phyloP scores from a whole-genome alignment of 2,888 invertebrate genomes.

The Drosophila pegasa region DNA sequence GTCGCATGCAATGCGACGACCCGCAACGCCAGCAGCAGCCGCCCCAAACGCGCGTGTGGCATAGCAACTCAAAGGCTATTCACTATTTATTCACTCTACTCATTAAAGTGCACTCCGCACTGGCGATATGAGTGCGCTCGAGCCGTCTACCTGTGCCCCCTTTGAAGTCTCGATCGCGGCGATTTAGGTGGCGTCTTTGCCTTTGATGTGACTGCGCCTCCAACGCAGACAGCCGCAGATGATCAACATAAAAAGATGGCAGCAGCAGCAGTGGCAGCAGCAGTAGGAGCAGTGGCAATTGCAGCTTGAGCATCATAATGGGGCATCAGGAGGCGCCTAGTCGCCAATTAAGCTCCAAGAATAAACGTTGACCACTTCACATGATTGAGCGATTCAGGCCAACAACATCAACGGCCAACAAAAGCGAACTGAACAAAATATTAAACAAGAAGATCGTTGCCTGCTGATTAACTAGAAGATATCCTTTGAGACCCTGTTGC shows the following conservation, averaged over 20 bases:
- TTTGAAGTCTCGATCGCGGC: slow-evolving; percentile 52
- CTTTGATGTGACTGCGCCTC: slow-evolving; percentile 51
- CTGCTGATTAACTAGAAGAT: slow-evolving; percentile 4
- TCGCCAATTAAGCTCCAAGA: slow-evolving; percentile 66
- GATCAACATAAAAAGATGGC: slow-evolving; percentile 37
- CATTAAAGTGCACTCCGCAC: slow-evolving; percentile 12
- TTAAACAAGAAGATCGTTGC: background rate
- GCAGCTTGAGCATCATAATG: slow-evolving; percentile 53
- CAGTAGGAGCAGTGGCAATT: slow-evolving; percentile 9
- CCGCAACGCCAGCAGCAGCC: slow-evolving; percentile 30
- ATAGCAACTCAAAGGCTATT: slow-evolving; percentile 11
- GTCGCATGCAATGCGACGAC: slow-evolving; percentile 71
- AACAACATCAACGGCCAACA: slow-evolving; percentile 32
- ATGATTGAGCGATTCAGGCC: slow-evolving; percentile 78
- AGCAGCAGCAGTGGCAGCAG: slow-evolving; percentile 3
- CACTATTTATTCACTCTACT: slow-evolving; percentile 23
- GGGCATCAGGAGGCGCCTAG: slow-evolving; percentile 67
- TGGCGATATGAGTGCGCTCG: slow-evolving; percentile 8
- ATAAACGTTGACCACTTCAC: slow-evolving; percentile 73
- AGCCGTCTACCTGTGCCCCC: slow-evolving; percentile 41
- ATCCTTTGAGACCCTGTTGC: slow-evolving; percentile 3
- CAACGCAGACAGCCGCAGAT: slow-evolving; percentile 19
- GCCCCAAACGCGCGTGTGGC: slow-evolving; percentile 23
- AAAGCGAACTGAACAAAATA: slow-evolving; percentile 20
- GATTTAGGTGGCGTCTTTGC: slow-evolving; percentile 34